Evolutionary conservation across 2,113 vertebrate genomes (phyloP).

Genomic region (Odontophorus gujanensis): DNA sequence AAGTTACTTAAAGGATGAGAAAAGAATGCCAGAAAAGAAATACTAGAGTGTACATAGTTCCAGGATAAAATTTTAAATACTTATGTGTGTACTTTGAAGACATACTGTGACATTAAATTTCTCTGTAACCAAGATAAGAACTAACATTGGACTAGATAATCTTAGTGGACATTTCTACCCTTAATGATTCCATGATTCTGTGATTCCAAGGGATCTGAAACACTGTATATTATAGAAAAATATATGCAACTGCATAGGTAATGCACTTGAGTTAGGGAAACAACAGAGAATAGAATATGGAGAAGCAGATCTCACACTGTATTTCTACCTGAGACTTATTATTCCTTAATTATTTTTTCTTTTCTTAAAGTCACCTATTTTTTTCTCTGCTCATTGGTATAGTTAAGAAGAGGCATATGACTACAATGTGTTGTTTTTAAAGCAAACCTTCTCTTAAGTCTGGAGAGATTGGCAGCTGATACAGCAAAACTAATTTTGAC

Average conservation of each 20-base stretch:
- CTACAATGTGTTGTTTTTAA: neutral
- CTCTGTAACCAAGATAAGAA: neutral
- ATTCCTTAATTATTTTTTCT: neutral
- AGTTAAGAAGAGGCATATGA: neutral
- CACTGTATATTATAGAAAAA: neutral
- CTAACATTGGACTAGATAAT: no score
- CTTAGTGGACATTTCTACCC: no score
- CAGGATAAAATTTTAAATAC: neutral
- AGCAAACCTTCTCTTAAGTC: neutral
- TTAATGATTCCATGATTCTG: no score
- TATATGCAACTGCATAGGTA: neutral
- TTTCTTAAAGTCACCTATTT: neutral
- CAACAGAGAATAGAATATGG: neutral
- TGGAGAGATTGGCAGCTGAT: neutral
- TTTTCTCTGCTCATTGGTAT: neutral
- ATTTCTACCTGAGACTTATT: neutral
- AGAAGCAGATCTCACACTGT: neutral
- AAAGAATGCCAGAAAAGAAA: neutral
- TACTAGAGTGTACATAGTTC: neutral
- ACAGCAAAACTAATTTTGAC: neutral
- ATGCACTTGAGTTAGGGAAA: neutral
- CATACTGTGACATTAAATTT: neutral
- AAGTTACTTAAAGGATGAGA: neutral
- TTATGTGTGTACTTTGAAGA: accelerated
- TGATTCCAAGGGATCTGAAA: neutral